These are phyloP conservation scores for Oncorhynchus tshawytscha DNA, from an alignment of 2,113 vertebrate species.

Conservation along the genomic window DNA sequence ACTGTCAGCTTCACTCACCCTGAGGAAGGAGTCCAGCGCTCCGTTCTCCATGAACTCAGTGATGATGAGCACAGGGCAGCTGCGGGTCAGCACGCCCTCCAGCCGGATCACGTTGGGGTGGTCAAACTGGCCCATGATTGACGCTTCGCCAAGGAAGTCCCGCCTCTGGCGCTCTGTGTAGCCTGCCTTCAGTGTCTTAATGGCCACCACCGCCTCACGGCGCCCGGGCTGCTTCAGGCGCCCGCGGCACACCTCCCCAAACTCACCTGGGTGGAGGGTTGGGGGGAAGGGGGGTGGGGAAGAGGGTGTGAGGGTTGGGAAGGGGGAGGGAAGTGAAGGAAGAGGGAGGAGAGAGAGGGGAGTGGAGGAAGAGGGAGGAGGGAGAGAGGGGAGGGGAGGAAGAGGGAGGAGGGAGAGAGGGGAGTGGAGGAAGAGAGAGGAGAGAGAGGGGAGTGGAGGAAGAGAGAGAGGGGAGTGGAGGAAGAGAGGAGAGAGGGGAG, in stretches of 20 bases:
- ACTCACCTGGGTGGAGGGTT: constrained; percentile 81
- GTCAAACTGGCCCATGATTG: constrained; percentile 99
- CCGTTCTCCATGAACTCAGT: constrained; percentile 99
- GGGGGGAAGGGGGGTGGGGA: constrained; percentile 7
- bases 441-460: no score
- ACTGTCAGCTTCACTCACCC: constrained; percentile 76
- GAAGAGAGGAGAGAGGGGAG: no score
- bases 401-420: no score
- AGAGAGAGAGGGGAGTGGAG: no score
- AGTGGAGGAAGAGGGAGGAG: no score
- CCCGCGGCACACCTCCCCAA: constrained; percentile 94
- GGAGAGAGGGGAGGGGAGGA: no score
- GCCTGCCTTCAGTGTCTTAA: constrained; percentile 96
- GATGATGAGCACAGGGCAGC: constrained; percentile 96
- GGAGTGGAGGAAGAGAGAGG: no score
- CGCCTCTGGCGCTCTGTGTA: constrained; percentile 94
- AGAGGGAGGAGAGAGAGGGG: no score
- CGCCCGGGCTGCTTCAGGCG: constrained; percentile 90
- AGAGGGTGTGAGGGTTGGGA: constrained; percentile 5
- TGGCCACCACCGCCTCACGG: constrained; percentile 92
- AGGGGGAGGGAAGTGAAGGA: constrained; percentile 40
- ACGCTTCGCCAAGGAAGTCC: constrained; percentile 94
- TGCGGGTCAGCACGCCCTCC: constrained; percentile 96
- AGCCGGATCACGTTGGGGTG: constrained; percentile 98
- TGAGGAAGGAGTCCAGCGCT: constrained; percentile 93